Evolutionary conservation across 2,797 vertebrate species (phyloP), one percentile per base, ranked within the genome.

Genomic region (Xerus rutilus): DNA sequence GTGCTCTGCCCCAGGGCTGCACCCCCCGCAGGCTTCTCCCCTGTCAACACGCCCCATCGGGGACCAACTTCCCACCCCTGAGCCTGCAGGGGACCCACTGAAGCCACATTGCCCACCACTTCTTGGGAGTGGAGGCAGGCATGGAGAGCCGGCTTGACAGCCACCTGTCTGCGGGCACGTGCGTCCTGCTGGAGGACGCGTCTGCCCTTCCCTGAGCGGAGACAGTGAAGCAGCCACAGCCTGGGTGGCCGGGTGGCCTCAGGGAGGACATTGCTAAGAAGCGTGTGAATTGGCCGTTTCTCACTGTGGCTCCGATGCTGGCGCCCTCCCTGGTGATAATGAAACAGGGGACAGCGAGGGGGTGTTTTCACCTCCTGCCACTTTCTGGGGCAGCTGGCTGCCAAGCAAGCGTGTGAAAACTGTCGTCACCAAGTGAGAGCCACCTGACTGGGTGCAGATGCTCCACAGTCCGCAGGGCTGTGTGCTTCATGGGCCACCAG

Each of bases 261-360:
- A 47, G 97, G 88, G 15, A 78, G 0, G 3, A 49, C 47, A 12
- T 72, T 91, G 92, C 77, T 64, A 95, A 57, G 92, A 89, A 78
- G 72, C 2, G 96, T 97, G 97, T 92, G 95, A 98, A 98, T 96
- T 97, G 97, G 93, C 97, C 97, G 54, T 95, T 97, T 97, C 95
- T 93, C 96, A 94, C 96, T 14, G 92, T 62, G 96, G 90, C 88
- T 93, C 96, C 95, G 93, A 91, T 95, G 90, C 74, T 1, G 5
- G 25, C 9, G 2, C 90, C 54, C 78, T 86, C 74, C 59, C 85
- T 49, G 79, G 92, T 4, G 96, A 92, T 96, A 96, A 97, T 95
- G 93, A 97, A 94, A 97, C 69, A 43, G 86, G 93, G 65, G 91
- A 72, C 7, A 12, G 93, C 90, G 43, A 89, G 35, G 43, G 45